Conservation (phyloP, 2,113 vertebrate species). For the Microtus oregoni region DNA sequence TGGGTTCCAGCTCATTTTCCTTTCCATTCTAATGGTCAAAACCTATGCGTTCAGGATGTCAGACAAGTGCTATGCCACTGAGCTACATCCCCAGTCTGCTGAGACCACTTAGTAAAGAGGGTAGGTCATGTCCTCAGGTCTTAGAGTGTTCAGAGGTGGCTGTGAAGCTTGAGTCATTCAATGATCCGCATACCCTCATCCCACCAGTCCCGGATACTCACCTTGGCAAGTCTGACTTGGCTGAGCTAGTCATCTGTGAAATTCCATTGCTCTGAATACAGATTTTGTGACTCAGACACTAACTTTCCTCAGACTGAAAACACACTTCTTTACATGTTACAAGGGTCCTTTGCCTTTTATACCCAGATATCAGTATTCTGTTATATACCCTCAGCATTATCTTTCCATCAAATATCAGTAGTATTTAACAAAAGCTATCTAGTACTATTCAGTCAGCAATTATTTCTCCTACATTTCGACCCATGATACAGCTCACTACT, state of each 20-base stretch:
- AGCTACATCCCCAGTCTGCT: neutral
- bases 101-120: neutral
- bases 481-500: neutral
- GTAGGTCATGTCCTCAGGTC: neutral
- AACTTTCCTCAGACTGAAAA: neutral
- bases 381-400: neutral
- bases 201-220: neutral
- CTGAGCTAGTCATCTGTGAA: neutral
- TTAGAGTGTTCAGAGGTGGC: neutral
- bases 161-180: neutral
- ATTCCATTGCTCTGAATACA: slow-evolving; percentile 15
- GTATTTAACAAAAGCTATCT: neutral
- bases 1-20: neutral
- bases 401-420: neutral
- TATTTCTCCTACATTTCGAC: slow-evolving; percentile 17
- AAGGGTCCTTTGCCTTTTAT: neutral
- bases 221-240: neutral
- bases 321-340: neutral
- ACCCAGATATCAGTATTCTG: neutral
- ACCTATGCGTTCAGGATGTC: neutral
- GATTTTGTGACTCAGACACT: neutral
- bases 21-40: neutral
- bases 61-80: neutral
- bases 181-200: neutral
- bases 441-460: neutral